phyloP scores from a whole-genome alignment of 2,113 vertebrate species.

The Odocoileus virginianus region DNA sequence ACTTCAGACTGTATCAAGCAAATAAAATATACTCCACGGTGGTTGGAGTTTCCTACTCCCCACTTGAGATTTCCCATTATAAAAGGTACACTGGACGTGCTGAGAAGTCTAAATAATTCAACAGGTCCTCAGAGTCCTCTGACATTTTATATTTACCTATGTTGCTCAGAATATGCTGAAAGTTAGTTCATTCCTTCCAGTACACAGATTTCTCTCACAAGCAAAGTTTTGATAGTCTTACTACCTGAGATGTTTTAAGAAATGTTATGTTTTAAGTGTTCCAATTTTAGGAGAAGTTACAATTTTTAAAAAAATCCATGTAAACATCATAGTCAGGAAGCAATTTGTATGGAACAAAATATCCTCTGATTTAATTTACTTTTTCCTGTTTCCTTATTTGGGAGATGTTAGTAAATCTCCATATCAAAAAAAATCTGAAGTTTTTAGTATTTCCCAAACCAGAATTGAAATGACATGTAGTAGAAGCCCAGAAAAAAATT shows the following conservation, averaged over 20 bases:
- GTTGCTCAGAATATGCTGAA: neutral
- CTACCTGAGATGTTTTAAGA: conserved; percentile 9
- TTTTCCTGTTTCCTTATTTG: neutral
- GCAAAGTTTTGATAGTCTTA: conserved; percentile 13
- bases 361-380: neutral
- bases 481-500: neutral
- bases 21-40: neutral
- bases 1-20: neutral
- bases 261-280: neutral
- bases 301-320: neutral
- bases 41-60: neutral
- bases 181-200: neutral
- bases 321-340: neutral
- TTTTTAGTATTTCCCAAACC: neutral
- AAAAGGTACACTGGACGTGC: neutral
- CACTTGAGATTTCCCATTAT: neutral
- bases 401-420: neutral
- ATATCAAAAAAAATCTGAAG: conserved; percentile 13
- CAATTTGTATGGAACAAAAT: neutral
- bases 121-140: neutral
- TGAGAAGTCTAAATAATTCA: neutral
- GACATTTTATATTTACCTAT: neutral
- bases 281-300: neutral
- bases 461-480: neutral
- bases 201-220: neutral